Conservation (phyloP, 2,888 invertebrate species). For the Harpalus rubripes region DNA sequence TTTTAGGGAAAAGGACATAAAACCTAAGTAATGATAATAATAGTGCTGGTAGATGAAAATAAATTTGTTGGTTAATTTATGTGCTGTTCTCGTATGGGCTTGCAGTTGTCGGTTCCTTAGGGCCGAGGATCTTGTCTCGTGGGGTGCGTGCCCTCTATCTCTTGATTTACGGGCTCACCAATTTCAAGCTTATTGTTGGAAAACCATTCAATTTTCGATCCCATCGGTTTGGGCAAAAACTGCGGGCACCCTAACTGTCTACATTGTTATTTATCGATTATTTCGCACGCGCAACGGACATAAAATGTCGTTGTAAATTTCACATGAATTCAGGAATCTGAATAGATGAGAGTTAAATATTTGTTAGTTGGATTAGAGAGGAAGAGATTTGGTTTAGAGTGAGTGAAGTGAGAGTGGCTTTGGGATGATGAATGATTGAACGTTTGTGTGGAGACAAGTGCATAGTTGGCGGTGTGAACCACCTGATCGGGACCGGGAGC, state of each 20-base stretch:
- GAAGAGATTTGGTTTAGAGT: neutral
- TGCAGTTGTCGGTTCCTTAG: conserved; percentile 17
- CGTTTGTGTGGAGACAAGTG: conserved; percentile 5
- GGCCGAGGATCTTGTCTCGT: conserved; percentile 9
- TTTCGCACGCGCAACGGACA: conserved; percentile 49
- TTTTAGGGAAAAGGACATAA: conserved; percentile 33
- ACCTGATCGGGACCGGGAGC: conserved; percentile 37
- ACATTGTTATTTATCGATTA: conserved; percentile 49
- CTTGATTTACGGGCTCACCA: conserved; percentile 64
- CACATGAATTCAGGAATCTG: conserved; percentile 13
- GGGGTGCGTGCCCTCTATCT: conserved; percentile 45
- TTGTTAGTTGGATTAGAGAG: neutral
- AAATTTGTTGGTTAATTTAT: conserved; percentile 50
- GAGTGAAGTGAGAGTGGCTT: too few relatives aligned
- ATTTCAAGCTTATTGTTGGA: conserved; percentile 65
- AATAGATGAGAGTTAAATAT: conserved; percentile 35
- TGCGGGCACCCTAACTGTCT: conserved; percentile 45
- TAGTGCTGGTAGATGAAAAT: conserved; percentile 33
- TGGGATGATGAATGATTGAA: neutral
- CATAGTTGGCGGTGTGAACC: conserved; percentile 30
- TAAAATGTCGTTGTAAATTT: conserved; percentile 49
- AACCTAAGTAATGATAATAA: conserved; percentile 15
- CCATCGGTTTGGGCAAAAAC: conserved; percentile 58
- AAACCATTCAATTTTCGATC: conserved; percentile 63
- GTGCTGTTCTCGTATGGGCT: conserved; percentile 9